A percentile compares a stretch with the other conserved stretches of the same genome.
Conservation (phyloP, 2,888 invertebrate species). For the Agonopterix heracliana region DNA sequence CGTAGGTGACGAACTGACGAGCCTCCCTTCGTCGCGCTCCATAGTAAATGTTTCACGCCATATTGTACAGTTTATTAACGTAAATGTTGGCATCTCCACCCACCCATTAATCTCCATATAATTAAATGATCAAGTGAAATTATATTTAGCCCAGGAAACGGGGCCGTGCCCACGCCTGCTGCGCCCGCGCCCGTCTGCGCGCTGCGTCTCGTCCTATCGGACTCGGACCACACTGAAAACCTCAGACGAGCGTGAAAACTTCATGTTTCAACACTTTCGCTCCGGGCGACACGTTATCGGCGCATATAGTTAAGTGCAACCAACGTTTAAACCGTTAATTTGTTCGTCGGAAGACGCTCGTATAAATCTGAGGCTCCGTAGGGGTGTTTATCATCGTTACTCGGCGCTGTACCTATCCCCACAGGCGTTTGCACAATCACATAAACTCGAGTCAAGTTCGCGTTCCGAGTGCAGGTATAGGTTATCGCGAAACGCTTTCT, state of each 20-base stretch:
- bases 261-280: conserved; percentile 20
- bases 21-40: conserved; percentile 19
- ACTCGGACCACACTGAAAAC: conserved; percentile 33
- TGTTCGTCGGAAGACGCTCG: conserved; percentile 10
- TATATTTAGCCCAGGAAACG: conserved; percentile 72
- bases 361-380: conserved; percentile 16
- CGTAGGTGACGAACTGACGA: conserved; percentile 1
- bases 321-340: conserved; percentile 3
- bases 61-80: conserved; percentile 60
- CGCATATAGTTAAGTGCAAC: background rate
- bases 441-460: conserved; percentile 11
- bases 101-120: conserved; percentile 72
- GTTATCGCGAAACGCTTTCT: conserved; percentile 44
- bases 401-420: conserved; percentile 15
- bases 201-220: conserved; percentile 34
- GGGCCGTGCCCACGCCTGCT: conserved; percentile 54
- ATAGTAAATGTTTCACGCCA: conserved; percentile 47
- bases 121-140: conserved; percentile 74
- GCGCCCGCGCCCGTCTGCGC: conserved; percentile 46
- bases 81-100: conserved; percentile 59
- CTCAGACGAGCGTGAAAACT: conserved; percentile 22
- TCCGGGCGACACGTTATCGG: background rate
- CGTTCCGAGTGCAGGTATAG: background rate
- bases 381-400: conserved; percentile 23
- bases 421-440: conserved; percentile 17